A percentile compares a stretch with the other conserved stretches of the same genome.
phyloP scores from a whole-genome alignment of 2,113 vertebrate species.

The Sphyrna mokarran region DNA sequence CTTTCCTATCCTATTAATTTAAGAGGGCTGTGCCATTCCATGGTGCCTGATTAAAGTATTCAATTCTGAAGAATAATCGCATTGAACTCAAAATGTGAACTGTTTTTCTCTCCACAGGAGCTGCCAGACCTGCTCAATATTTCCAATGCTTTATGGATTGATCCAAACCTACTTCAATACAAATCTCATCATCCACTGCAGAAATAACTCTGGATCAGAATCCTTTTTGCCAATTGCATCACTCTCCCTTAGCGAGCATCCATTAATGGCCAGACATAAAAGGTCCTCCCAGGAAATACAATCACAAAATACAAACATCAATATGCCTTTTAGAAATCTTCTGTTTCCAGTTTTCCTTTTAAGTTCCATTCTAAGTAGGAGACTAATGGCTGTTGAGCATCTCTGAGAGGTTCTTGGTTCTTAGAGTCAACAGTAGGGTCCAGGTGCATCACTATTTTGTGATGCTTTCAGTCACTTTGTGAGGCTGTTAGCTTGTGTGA shows the following conservation, averaged over 20 bases:
- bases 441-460: not conserved
- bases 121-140: not conserved
- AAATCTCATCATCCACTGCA: not conserved
- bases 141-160: not conserved
- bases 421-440: not conserved
- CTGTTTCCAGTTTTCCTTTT: not conserved
- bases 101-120: not conserved
- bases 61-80: not conserved
- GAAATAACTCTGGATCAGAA: not conserved
- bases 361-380: not conserved
- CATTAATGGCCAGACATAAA: not conserved
- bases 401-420: not conserved
- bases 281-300: not conserved
- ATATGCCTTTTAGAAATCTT: not conserved
- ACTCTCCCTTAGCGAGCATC: not conserved
- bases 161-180: not conserved
- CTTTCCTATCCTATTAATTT: not conserved
- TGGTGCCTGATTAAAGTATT: not conserved
- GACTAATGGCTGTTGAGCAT: not conserved
- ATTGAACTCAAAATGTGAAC: not conserved
- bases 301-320: not conserved
- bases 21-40: not conserved
- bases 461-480: not conserved
- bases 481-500: not conserved
- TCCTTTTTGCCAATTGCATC: not conserved